A percentile compares a stretch with the other conserved stretches of the same genome.
phyloP scores from a whole-genome alignment of 2,888 invertebrate genomes.

The Mimas tiliae region DNA sequence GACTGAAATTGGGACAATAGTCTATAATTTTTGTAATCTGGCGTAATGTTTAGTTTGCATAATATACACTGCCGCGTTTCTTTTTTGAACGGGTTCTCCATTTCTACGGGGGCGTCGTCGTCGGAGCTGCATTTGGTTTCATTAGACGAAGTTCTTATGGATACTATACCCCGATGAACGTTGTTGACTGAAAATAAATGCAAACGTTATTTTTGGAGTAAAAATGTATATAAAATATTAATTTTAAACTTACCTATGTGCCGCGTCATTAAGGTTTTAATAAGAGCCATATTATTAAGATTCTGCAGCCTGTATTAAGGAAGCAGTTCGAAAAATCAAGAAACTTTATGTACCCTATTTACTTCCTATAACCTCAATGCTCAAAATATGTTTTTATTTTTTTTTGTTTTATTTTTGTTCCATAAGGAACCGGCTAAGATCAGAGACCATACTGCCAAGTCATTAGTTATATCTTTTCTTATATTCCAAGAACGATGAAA shows the following conservation, averaged over 20 bases:
- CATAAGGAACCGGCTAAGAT: too few species aligned
- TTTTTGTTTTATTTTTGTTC: too few species aligned
- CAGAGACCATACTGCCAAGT: too few species aligned
- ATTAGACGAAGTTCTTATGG: conserved; percentile 50
- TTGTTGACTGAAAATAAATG: conserved; percentile 54
- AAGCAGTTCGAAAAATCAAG: not conserved
- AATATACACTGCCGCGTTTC: conserved; percentile 90
- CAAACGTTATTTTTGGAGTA: not conserved
- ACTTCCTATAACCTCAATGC: too few species aligned
- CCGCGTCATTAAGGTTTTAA: conserved; percentile 55
- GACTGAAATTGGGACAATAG: conserved; percentile 98
- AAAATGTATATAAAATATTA: not conserved
- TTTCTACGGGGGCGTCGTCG: conserved; percentile 82
- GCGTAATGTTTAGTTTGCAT: conserved; percentile 91
- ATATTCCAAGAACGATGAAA: too few species aligned
- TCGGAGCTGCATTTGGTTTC: conserved; percentile 38
- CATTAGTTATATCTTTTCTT: too few species aligned
- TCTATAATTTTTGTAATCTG: conserved; percentile 96
- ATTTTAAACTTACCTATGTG: conserved; percentile 52
- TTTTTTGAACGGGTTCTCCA: conserved; percentile 92
- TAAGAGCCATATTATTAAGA: conserved; percentile 50
- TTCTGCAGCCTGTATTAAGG: not conserved
- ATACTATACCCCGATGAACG: conserved; percentile 46
- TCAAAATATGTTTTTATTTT: too few species aligned
- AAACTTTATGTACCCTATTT: too few species aligned